These are phyloP conservation scores for Hypomecis atomaria DNA, from an alignment of 2,888 invertebrate genomes.

Conservation along the genomic window DNA sequence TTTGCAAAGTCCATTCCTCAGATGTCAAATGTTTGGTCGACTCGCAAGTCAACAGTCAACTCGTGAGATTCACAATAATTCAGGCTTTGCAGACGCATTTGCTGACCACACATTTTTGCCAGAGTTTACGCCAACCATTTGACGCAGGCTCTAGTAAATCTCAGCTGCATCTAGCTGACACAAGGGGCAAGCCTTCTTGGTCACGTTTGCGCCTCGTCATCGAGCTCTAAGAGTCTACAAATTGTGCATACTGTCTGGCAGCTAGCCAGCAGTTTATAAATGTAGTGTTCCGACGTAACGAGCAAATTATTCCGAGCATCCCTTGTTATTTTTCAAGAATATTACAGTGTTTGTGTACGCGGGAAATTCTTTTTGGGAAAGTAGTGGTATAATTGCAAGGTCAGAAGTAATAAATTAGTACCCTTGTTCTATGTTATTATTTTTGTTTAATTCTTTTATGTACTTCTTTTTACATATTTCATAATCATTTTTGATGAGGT, in stretches of 20 bases:
- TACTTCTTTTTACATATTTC: too few relatives aligned
- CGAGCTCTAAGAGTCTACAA: conserved; percentile 63
- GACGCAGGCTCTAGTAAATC: conserved; percentile 37
- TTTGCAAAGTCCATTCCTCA: too few relatives aligned
- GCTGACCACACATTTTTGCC: too few relatives aligned
- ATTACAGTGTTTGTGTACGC: not conserved
- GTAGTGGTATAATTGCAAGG: too few relatives aligned
- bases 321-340: conserved; percentile 42
- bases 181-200: conserved; percentile 56
- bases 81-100: too few relatives aligned
- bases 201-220: conserved; percentile 72
- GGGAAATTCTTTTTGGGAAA: not conserved
- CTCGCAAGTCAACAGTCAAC: too few relatives aligned
- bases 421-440: too few relatives aligned
- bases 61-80: too few relatives aligned
- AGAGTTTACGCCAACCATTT: not conserved
- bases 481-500: too few relatives aligned
- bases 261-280: conserved; percentile 72
- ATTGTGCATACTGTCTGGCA: conserved; percentile 68
- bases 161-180: conserved; percentile 46
- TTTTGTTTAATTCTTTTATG: too few relatives aligned
- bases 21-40: too few relatives aligned
- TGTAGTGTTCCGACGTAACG: conserved; percentile 71
- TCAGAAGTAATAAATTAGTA: too few relatives aligned
- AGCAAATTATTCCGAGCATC: conserved; percentile 59